Evolutionary conservation across 2,113 vertebrate species (phyloP).

Genomic region (Canis aureus): DNA sequence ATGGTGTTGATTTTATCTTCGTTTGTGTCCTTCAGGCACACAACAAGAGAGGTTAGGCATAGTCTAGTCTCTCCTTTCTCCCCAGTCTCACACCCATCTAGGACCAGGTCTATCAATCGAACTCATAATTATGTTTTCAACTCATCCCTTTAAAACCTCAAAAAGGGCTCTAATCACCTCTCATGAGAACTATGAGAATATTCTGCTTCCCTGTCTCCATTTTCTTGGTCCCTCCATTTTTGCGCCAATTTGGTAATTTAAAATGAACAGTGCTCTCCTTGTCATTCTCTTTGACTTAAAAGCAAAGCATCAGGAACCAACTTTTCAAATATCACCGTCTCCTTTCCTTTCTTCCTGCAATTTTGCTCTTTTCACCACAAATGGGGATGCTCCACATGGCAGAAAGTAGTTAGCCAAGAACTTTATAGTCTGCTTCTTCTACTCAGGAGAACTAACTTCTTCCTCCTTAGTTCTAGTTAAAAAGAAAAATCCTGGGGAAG

Average conservation of each 20-base stretch:
- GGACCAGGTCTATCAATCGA: neutral
- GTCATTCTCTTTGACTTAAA: neutral
- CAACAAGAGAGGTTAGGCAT: neutral
- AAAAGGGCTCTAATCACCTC: neutral
- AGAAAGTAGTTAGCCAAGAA: neutral
- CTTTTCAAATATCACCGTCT: neutral
- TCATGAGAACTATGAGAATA: neutral
- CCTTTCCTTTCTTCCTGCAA: neutral
- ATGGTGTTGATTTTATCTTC: neutral
- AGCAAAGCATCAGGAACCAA: neutral
- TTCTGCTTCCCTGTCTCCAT: neutral
- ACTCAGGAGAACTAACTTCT: neutral
- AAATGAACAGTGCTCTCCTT: neutral
- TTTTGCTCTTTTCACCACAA: neutral
- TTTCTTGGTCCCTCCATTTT: neutral
- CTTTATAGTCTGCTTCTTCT: neutral
- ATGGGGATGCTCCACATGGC: neutral
- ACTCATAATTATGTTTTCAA: neutral
- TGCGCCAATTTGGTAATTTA: neutral
- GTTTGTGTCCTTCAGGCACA: neutral
- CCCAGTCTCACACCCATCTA: neutral
- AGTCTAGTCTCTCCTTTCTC: neutral
- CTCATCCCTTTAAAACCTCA: neutral
- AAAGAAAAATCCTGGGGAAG: neutral
- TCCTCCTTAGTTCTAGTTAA: neutral